A percentile compares a stretch with the other conserved stretches of the same genome.
phyloP scores from a whole-genome alignment of 2,888 invertebrate genomes.

The Phyllotreta cruciferae region DNA sequence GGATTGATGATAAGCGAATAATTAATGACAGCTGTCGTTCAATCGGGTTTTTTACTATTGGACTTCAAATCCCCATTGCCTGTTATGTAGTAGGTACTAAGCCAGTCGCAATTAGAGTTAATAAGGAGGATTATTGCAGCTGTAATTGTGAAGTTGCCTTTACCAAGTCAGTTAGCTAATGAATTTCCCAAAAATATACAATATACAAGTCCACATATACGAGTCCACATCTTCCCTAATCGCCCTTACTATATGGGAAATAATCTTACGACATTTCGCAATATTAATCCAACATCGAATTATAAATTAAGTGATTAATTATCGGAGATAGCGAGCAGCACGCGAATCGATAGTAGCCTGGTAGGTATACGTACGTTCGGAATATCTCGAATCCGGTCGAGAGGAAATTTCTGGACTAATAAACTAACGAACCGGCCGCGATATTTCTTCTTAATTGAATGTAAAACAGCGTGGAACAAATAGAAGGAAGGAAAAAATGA shows the following conservation, averaged over 20 bases:
- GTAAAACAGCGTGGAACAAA: conserved; percentile 3
- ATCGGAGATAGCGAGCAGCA: conserved; percentile 14
- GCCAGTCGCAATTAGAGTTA: conserved; percentile 5
- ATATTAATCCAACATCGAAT: conserved; percentile 2
- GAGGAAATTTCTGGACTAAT: conserved; percentile 9
- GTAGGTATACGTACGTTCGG: neutral
- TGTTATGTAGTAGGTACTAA: conserved; percentile 9
- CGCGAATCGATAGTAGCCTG: conserved; percentile 1
- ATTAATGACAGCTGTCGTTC: conserved; percentile 13
- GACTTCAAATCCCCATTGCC: conserved; percentile 1
- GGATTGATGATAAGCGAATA: conserved; percentile 3
- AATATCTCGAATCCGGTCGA: conserved; percentile 10
- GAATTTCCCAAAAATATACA: too few species aligned
- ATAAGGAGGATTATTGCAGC: neutral
- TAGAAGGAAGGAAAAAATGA: neutral
- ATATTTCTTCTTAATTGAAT: conserved; percentile 6
- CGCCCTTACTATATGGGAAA: neutral
- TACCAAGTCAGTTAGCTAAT: too few species aligned
- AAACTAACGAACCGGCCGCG: conserved; percentile 5
- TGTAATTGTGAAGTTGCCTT: neutral
- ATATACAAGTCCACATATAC: too few species aligned
- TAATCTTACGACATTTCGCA: neutral
- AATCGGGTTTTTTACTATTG: conserved; percentile 8
- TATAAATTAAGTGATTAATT: conserved; percentile 10
- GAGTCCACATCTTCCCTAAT: neutral